Percentiles rank a stretch among this genome's conserved stretches.
phyloP scores from a whole-genome alignment of 2,888 invertebrate genomes.

The Diaprepes abbreviatus region DNA sequence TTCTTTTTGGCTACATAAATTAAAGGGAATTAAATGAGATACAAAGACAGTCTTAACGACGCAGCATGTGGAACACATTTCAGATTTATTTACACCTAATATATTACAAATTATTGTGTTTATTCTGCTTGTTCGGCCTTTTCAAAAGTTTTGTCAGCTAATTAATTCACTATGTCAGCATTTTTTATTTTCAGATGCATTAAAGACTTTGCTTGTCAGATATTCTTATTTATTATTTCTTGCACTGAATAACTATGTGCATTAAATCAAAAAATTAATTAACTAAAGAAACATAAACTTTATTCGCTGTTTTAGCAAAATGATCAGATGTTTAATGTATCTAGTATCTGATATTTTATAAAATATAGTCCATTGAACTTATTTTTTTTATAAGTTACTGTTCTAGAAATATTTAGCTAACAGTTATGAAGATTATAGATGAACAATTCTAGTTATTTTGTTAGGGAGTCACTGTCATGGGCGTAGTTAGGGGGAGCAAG shows the following conservation, averaged over 20 bases:
- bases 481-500: too few species aligned
- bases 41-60: constrained; percentile 43
- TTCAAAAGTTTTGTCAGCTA: constrained; percentile 45
- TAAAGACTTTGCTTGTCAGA: constrained; percentile 1
- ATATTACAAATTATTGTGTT: constrained; percentile 49
- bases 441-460: too few species aligned
- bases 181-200: constrained; percentile 36
- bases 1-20: constrained; percentile 34
- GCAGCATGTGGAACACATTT: constrained; percentile 47
- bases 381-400: too few species aligned
- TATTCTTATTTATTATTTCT: constrained; percentile 20
- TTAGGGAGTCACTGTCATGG: too few species aligned
- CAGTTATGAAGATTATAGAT: too few species aligned
- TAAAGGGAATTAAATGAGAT: constrained; percentile 43
- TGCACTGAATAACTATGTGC: neutral
- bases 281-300: too few species aligned
- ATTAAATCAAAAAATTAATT: too few species aligned
- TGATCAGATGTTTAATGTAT: too few species aligned
- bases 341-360: too few species aligned
- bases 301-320: too few species aligned
- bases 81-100: constrained; percentile 49
- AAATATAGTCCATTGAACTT: too few species aligned
- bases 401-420: too few species aligned
- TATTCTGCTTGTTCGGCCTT: constrained; percentile 45
- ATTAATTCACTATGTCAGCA: constrained; percentile 33